Evolutionary conservation across 1,140 invertebrate genomes (phyloP), one percentile per base, ranked within the genome.

Genomic region (Anastrepha ludens): DNA sequence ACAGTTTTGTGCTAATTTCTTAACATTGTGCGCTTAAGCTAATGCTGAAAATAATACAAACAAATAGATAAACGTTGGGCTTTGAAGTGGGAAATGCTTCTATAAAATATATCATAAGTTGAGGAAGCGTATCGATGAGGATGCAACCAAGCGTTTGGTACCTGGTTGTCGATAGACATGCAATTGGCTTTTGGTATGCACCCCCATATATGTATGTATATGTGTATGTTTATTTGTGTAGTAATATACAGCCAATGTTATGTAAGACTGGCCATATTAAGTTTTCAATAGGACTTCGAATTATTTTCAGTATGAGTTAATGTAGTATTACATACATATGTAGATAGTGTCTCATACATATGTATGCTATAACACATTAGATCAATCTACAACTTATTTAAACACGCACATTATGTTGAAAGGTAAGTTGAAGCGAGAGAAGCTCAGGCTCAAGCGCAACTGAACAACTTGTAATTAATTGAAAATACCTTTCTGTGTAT

Each of bases 81-180:
- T 55, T 50, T 11, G 2, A 81, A 50, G 74, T 81, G 74, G 74
- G 74, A 81, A 81, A 55, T 81, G 47, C n/a, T 55, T 5, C 50
- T 8, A 11, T 8, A 55, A 55, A 55, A 55, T 55, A 55, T 55
- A 55, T 55, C 50, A 11, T 55, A 4, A 58, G 47, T 81, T 81
- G 74, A 81, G 74, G 74, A 81, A 81, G 47, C 20, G 47, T 81
- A 81, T 81, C 74, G 74, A 81, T 81, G 74, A 47, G 44, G 47
- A 81, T 55, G 74, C 74, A 81, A 81, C 74, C 74, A 81, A 55
- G 47, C 74, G 74, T 81, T 50, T 29, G 47, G 74, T 81, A 50
- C 74, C 74, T 81, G 74, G 74, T 50, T 81, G 74, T 81, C 55
- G 17, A 81, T 81, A 81, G 74, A 55, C 74, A 81, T 29, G 74